A percentile compares a stretch with the other conserved stretches of the same genome.
These are phyloP conservation scores for Thalassaphorura encarpata DNA, from an alignment of 1,140 invertebrate species.

Conservation along the genomic window DNA sequence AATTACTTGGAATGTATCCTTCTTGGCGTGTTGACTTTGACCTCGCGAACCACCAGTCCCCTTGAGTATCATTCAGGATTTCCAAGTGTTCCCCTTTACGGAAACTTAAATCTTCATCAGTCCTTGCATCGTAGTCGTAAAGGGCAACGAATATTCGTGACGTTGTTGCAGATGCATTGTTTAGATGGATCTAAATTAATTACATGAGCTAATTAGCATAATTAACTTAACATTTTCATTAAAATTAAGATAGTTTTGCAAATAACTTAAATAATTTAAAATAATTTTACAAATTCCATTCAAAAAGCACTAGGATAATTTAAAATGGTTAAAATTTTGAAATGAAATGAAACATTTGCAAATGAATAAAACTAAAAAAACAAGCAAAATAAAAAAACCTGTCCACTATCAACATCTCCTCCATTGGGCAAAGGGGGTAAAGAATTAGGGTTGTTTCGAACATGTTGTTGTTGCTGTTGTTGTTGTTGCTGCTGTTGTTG, in stretches of 20 bases:
- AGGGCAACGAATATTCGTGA: conserved; percentile 91
- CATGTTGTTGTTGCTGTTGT: conserved; percentile 12
- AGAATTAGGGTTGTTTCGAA: conserved; percentile 29
- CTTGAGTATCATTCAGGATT: conserved; percentile 95
- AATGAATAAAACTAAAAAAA: conserved; percentile 1
- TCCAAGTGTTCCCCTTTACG: conserved; percentile 96
- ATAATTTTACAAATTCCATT: background rate
- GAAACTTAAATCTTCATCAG: conserved; percentile 96
- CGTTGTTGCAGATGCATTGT: conserved; percentile 30
- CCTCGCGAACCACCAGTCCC: conserved; percentile 97
- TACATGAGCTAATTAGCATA: background rate
- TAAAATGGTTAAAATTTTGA: too few species aligned
- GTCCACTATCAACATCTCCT: conserved; percentile 30
- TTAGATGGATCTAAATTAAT: too few species aligned
- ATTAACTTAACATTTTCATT: background rate
- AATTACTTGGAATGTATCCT: conserved; percentile 99
- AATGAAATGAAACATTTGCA: too few species aligned
- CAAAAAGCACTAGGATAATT: background rate
- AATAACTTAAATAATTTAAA: background rate
- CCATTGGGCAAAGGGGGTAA: conserved; percentile 29
- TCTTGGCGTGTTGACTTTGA: conserved; percentile 89
- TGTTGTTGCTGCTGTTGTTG: background rate
- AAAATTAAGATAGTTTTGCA: background rate
- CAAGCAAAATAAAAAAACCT: conserved; percentile 26
- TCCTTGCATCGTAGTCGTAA: conserved; percentile 98